Evolutionary conservation across 2,888 invertebrate species (phyloP).

Genomic region (Eurytoma californica): DNA sequence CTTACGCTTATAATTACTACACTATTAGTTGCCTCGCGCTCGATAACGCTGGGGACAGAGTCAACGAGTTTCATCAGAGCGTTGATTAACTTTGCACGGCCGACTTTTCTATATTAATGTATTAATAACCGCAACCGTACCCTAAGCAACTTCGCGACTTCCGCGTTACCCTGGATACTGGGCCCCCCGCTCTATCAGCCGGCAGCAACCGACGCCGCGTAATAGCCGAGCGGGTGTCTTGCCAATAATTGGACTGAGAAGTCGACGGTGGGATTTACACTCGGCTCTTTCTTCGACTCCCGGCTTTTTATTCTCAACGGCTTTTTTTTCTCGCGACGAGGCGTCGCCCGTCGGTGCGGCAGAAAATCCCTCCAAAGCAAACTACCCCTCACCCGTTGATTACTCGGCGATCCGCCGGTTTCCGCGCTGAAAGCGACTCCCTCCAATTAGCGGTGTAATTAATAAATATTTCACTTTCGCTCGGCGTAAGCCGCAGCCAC

Average conservation of each 20-base stretch:
- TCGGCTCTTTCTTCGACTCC: conserved; percentile 17
- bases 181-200: background rate
- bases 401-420: conserved; percentile 50
- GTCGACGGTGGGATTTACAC: conserved; percentile 23
- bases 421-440: conserved; percentile 51
- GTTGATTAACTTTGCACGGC: too few species aligned
- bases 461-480: conserved; percentile 66
- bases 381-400: conserved; percentile 40
- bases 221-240: background rate
- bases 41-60: too few species aligned
- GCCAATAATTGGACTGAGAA: conserved; percentile 45
- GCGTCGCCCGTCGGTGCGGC: background rate
- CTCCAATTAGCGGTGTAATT: conserved; percentile 66
- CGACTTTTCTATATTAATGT: too few species aligned
- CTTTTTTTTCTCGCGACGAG: conserved; percentile 12
- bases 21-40: too few species aligned
- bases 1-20: too few species aligned
- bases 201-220: background rate
- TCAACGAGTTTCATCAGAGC: too few species aligned
- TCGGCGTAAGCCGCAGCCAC: conserved; percentile 27
- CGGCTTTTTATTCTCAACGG: background rate
- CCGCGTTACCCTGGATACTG: too few species aligned
- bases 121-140: too few species aligned
- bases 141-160: too few species aligned
- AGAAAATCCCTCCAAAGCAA: conserved; percentile 57